Evolutionary conservation across 2,797 vertebrate genomes (phyloP).

Genomic region (Limnodromus scolopaceus): DNA sequence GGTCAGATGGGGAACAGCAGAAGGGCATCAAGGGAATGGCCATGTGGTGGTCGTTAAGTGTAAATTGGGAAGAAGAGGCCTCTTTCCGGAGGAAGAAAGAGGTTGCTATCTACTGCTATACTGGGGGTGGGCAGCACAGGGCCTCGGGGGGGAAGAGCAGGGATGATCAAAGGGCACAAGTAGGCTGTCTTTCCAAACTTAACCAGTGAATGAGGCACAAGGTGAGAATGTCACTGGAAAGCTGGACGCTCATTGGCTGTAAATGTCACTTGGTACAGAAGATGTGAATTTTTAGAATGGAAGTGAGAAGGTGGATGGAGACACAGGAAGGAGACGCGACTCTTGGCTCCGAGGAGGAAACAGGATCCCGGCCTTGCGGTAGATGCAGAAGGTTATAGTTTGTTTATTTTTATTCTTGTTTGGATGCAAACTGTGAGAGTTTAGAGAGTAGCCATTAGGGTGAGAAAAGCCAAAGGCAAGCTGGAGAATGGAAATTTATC

Average conservation of each 20-base stretch:
- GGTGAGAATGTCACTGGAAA: conserved; percentile 30
- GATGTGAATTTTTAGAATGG: conserved; percentile 59
- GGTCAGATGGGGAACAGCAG: not conserved
- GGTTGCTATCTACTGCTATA: not conserved
- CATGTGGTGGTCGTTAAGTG: not conserved
- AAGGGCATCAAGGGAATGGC: not conserved
- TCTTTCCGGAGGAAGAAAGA: not conserved
- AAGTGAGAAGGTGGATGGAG: conserved; percentile 49
- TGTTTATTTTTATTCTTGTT: conserved; percentile 64
- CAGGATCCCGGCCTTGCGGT: conserved; percentile 2
- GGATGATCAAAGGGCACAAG: not conserved
- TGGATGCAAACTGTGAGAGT: conserved; percentile 25
- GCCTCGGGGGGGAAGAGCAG: not conserved
- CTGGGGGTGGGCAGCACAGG: not conserved
- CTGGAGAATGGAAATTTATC: not conserved
- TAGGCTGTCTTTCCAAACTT: not conserved
- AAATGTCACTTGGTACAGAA: conserved; percentile 48
- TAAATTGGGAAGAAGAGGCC: not conserved
- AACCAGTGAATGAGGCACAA: not conserved
- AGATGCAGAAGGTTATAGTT: conserved; percentile 53
- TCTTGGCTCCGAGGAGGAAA: conserved; percentile 51
- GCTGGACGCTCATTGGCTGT: not conserved
- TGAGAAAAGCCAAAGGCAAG: not conserved
- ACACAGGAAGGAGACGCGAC: conserved; percentile 1
- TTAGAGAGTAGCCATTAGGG: not conserved